Percentiles rank a stretch among this genome's conserved stretches.
Conservation (phyloP, 2,797 vertebrate genomes). For the Typhlichthys eigenmanni region DNA sequence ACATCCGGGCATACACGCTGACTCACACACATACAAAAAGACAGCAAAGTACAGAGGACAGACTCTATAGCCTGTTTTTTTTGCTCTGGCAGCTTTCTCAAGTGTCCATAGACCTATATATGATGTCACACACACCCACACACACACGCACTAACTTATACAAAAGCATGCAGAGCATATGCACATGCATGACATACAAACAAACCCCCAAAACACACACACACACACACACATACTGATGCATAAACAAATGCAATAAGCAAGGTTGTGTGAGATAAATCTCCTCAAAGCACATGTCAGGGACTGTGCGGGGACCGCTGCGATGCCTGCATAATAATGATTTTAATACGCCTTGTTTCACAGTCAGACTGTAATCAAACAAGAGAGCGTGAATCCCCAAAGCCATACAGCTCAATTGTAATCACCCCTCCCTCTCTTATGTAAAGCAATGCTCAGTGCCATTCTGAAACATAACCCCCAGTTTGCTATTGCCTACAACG, state of each 20-base stretch:
- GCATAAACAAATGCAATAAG: conserved; percentile 22
- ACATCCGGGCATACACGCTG: conserved; percentile 41
- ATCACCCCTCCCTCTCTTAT: conserved; percentile 44
- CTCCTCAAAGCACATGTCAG: conserved; percentile 59
- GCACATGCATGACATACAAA: not conserved
- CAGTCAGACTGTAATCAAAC: conserved; percentile 72
- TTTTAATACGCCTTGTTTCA: conserved; percentile 69
- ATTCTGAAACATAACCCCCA: conserved; percentile 59
- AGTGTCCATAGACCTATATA: conserved; percentile 62
- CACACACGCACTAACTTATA: not conserved
- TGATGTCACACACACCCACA: conserved; percentile 26
- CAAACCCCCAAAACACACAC: no score
- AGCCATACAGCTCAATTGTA: conserved; percentile 54
- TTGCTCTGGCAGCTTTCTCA: conserved; percentile 56
- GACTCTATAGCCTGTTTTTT: conserved; percentile 36
- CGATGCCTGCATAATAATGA: conserved; percentile 67
- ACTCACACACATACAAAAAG: conserved; percentile 46
- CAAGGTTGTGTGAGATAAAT: conserved; percentile 61
- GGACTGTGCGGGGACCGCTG: conserved; percentile 57
- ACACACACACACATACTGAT: conserved; percentile 12
- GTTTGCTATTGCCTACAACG: conserved; percentile 40
- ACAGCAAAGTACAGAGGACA: conserved; percentile 63
- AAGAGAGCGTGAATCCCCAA: conserved; percentile 61
- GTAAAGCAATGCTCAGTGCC: conserved; percentile 64
- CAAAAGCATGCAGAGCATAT: not conserved